Evolutionary conservation across 2,888 invertebrate species (phyloP), one percentile per base, ranked within the genome.

Genomic region (Hirtodrosophila confusa): DNA sequence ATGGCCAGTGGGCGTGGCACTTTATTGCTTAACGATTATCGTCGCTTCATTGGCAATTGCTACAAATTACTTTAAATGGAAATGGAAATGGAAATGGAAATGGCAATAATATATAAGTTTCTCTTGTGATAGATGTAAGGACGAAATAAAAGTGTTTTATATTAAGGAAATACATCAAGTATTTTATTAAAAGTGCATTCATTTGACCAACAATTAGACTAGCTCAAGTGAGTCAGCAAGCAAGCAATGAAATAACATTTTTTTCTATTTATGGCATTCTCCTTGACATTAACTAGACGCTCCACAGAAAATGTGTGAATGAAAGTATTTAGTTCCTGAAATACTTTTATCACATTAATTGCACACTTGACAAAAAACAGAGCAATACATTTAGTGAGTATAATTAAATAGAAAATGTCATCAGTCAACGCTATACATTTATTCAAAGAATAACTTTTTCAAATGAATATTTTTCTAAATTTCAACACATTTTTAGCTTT

Each of bases 1-100:
- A 10, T 40, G 56, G 49, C 35, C 24, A 23, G 2, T 43, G 54
- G 84, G 76, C 74, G 70, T 74, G 76, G 76, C 74, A 67, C 24
- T 66, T 86, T 83, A 76, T 80, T 80, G 86, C 75, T 53, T 62
- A 70, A 73, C 78, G 86, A 86, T 82, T 82, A 86, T 67, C 66
- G 67, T 45, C 70, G 84, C 84, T 74, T 73, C 78, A 78, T 64
- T 80, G 80, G 61, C 66, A 65, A 56, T 62, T 54, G 47, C 65
- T 48, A 58, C 60, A 73, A 86, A 86, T 86, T 78, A 62, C 70
- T 73, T 73, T 39, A 57, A 77, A 72, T 62, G 63, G 55, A 65
- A 69, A 27, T 58, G 49, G 44, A 54, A 63, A 57, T 43, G 37
- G 6, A 48, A 58, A 41, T 54, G 39, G 17, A 12, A 44, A 24